phyloP scores from a whole-genome alignment of 2,888 invertebrate species.

The Noctua fimbriata region DNA sequence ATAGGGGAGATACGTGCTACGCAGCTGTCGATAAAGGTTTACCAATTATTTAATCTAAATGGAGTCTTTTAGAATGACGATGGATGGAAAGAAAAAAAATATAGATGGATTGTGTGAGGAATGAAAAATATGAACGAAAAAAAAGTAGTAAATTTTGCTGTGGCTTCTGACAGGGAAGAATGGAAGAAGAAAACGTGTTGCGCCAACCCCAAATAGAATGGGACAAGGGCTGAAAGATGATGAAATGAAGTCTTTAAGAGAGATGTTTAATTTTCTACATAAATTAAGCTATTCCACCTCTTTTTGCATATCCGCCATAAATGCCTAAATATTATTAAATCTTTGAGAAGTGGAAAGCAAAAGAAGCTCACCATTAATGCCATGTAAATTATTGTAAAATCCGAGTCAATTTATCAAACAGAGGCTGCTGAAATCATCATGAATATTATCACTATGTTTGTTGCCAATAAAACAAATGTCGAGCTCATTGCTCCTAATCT shows the following conservation, averaged over 20 bases:
- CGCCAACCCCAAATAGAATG: too few species aligned
- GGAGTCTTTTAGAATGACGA: neutral
- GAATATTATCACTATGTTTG: neutral
- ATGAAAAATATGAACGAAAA: too few species aligned
- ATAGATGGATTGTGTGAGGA: too few species aligned
- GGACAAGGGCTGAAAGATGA: too few species aligned
- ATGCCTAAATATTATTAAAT: neutral
- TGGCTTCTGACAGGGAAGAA: too few species aligned
- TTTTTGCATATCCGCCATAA: neutral
- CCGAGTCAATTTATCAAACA: neutral
- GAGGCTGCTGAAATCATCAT: neutral
- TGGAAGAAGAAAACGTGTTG: too few species aligned
- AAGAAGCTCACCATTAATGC: neutral
- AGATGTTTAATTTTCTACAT: neutral
- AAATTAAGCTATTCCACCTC: neutral
- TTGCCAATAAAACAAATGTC: neutral
- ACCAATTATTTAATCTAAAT: neutral
- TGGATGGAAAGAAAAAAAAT: too few species aligned
- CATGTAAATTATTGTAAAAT: neutral
- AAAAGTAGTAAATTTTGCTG: too few species aligned
- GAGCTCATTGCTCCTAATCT: neutral
- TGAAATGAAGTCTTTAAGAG: neutral
- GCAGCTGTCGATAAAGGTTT: neutral
- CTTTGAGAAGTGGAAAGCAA: neutral
- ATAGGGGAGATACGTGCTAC: neutral